Percentiles rank a stretch among this genome's conserved stretches.
These are phyloP conservation scores for Andricus curvator DNA, from an alignment of 2,888 invertebrate species.

Conservation along the genomic window DNA sequence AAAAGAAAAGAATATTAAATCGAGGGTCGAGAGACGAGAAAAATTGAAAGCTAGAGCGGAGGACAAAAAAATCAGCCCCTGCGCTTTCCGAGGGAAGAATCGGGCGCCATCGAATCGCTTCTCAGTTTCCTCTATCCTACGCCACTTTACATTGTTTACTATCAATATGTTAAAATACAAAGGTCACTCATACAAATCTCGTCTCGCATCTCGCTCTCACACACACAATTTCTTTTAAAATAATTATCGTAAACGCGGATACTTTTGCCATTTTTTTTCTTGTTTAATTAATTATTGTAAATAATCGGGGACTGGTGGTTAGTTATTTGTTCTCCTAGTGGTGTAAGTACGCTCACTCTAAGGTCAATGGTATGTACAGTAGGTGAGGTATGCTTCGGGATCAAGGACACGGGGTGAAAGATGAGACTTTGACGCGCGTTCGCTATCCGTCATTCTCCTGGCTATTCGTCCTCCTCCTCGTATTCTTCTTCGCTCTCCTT, in stretches of 20 bases:
- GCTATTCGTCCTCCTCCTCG: conserved; percentile 79
- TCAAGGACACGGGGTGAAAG: conserved; percentile 78
- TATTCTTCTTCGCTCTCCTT: conserved; percentile 83
- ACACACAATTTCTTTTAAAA: conserved; percentile 77
- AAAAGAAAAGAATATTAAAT: conserved; percentile 20
- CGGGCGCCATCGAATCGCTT: conserved; percentile 60
- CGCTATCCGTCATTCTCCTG: conserved; percentile 81
- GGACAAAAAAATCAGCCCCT: conserved; percentile 62
- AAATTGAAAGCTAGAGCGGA: not conserved
- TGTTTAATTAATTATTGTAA: conserved; percentile 75
- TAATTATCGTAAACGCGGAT: conserved; percentile 77
- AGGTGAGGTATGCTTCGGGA: conserved; percentile 78
- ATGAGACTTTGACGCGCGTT: conserved; percentile 76
- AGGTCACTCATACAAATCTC: conserved; percentile 75
- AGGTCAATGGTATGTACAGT: conserved; percentile 79
- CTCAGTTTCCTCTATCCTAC: conserved; percentile 71
- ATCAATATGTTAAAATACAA: conserved; percentile 79
- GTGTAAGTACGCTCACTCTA: conserved; percentile 78
- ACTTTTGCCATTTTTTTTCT: conserved; percentile 55
- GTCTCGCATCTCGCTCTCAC: conserved; percentile 69
- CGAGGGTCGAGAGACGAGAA: conserved; percentile 28
- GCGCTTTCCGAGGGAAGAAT: conserved; percentile 62
- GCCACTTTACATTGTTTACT: conserved; percentile 77
- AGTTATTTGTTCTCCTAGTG: conserved; percentile 76
- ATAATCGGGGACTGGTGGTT: conserved; percentile 75